phyloP scores from a whole-genome alignment of 64 coral and sea anemone species.

The Montipora sp. region DNA sequence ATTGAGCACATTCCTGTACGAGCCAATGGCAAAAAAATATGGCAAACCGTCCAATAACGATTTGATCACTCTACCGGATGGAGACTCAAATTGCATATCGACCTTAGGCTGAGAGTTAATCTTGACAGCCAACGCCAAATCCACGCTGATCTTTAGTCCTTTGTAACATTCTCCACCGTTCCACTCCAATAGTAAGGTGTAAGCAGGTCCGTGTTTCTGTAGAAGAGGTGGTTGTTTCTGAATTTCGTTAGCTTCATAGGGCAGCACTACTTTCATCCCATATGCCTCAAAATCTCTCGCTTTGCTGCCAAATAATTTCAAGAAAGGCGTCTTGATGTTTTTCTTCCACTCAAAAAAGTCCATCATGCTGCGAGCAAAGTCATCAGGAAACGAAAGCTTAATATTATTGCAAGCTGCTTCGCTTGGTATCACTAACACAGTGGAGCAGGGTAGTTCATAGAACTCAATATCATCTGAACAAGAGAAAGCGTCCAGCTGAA shows the following conservation, averaged over 20 bases:
- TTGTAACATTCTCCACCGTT: constrained; percentile 25
- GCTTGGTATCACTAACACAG: neutral
- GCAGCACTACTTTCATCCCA: constrained; percentile 24
- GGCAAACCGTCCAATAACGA: constrained; percentile 11
- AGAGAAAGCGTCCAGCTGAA: constrained; percentile 10
- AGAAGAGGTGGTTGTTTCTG: neutral
- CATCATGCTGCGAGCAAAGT: neutral
- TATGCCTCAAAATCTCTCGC: constrained; percentile 17
- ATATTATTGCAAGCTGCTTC: neutral
- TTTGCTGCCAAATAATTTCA: neutral
- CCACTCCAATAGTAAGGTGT: constrained; percentile 31
- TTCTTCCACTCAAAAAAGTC: constrained; percentile 38
- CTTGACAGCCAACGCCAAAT: constrained; percentile 47
- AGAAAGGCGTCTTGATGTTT: constrained; percentile 38
- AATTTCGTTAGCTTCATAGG: too few species aligned
- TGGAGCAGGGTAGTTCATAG: neutral
- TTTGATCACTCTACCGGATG: neutral
- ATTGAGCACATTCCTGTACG: constrained; percentile 16
- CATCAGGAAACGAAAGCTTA: neutral
- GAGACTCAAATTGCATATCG: neutral
- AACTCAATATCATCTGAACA: neutral
- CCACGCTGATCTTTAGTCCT: constrained; percentile 25
- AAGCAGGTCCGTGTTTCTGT: constrained; percentile 18
- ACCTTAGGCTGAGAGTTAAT: constrained; percentile 29
- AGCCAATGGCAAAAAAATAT: constrained; percentile 40